Evolutionary conservation across 2,888 invertebrate genomes (phyloP), one percentile per base, ranked within the genome.

Genomic region (Poecilobothrus nobilitatus): DNA sequence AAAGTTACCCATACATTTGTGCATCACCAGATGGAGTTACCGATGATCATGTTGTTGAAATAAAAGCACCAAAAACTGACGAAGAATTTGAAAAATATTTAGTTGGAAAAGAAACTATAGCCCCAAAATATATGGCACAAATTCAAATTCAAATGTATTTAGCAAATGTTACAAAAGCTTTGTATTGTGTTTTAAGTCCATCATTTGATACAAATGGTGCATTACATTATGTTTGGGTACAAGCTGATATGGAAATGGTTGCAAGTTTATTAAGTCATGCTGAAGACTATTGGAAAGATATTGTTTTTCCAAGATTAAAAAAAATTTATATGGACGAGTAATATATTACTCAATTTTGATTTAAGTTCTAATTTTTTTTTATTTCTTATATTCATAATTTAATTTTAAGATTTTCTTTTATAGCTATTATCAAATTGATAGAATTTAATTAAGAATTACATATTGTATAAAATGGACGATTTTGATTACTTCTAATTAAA

Each of bases 81-180:
- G 81, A 81, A n/a, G 81, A 81, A 69, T 81, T 81, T n/a, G 81
- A 81, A 69, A 79, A 78, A 69, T 81, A 81, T 70, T 72, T 81
- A 1, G 79, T 79, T 68, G 78, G 79, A 1, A 76, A 80, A 8
- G 80, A 81, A 66, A 78, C 80, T 0, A 80, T 81, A 21, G 78
- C 81, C 0, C 80, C 80, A 2, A 81, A 80, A 71, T 81, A 81
- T 37, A 81, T 81, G 81, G 80, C 81, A 1, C 81, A 81, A 67
- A 80, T 81, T 61, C 81, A 81, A 71, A 80, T 80, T 21, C 81
- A 81, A 75, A 81, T 81, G 81, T 80, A 78, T 71, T 73, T 80
- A 71, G 80, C 81, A 1, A 81, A 81, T 70, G 80, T 81, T 0
- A 77, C 79, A 10, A 81, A 81, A 69, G 81, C 81, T 0, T 73